Evolutionary conservation across 1,140 invertebrate genomes (phyloP).

Genomic region (Pseudomyrmex gracilis): DNA sequence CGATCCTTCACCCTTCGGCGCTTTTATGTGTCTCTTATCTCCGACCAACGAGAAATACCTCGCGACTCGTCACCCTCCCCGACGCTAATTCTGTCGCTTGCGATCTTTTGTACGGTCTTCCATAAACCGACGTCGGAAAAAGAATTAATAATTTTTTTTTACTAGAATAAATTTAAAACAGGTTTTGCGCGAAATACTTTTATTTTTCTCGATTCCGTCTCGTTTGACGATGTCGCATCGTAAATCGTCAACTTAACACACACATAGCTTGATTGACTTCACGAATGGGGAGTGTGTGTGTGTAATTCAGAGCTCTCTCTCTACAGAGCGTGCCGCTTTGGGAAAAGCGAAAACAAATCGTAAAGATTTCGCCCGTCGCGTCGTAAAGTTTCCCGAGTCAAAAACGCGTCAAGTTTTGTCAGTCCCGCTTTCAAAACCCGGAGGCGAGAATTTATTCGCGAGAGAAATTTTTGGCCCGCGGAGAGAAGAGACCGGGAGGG

Average conservation of each 20-base stretch:
- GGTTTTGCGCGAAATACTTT: too few relatives aligned
- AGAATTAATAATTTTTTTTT: neutral
- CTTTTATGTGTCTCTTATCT: slow-evolving; percentile 58
- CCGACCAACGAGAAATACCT: neutral
- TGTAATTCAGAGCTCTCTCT: neutral
- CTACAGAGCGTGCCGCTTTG: neutral
- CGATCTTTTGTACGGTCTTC: neutral
- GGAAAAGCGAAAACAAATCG: slow-evolving; percentile 54
- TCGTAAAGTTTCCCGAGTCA: slow-evolving; percentile 61
- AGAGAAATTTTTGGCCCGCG: neutral
- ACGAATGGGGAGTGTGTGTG: neutral
- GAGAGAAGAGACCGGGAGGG: slow-evolving; percentile 10
- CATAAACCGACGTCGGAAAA: neutral
- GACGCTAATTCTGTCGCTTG: slow-evolving; percentile 2
- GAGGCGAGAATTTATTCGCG: slow-evolving; percentile 20
- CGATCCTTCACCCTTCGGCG: slow-evolving; percentile 14
- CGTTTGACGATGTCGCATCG: neutral
- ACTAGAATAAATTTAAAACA: too few relatives aligned
- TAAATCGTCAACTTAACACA: neutral
- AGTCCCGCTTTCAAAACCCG: slow-evolving; percentile 28
- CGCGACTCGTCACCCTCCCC: neutral
- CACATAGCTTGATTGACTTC: neutral
- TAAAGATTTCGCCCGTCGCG: slow-evolving; percentile 22
- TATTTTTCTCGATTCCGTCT: neutral
- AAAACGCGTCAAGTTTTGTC: slow-evolving; percentile 33